Evolutionary conservation across 2,113 vertebrate genomes (phyloP).

Genomic region (Bos indicus): DNA sequence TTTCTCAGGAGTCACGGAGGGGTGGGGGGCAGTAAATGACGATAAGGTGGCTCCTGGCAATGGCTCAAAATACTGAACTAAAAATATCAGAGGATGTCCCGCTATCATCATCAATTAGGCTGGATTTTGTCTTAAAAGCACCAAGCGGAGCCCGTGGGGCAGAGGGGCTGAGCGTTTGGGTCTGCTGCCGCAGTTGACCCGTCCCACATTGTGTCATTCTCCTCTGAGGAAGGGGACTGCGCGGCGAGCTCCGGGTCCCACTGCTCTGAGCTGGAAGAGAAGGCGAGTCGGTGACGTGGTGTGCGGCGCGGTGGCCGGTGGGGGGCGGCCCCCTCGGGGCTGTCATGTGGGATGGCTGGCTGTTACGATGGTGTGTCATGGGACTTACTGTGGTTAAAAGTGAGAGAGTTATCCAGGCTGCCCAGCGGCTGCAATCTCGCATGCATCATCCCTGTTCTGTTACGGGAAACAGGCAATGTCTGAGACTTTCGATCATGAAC

Average conservation of each 20-base stretch:
- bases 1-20: not conserved
- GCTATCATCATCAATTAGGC: not conserved
- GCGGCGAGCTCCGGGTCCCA: conserved; percentile 57
- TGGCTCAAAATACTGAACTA: not conserved
- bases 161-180: not conserved
- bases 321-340: conserved; percentile 75
- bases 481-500: conserved; percentile 99
- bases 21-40: not conserved
- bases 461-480: conserved; percentile 99
- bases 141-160: not conserved
- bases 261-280: conserved; percentile 71
- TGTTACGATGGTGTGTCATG: conserved; percentile 76
- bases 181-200: conserved; percentile 38
- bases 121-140: not conserved
- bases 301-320: conserved; percentile 61
- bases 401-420: conserved; percentile 99
- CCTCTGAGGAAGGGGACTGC: conserved; percentile 52
- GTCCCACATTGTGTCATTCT: conserved; percentile 77
- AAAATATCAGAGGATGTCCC: not conserved
- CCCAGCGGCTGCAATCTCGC: conserved; percentile 99
- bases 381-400: conserved; percentile 99
- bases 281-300: conserved; percentile 68
- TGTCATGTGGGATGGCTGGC: conserved; percentile 73
- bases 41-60: not conserved
- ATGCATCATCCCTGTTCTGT: conserved; percentile 99